These are phyloP conservation scores for Siderastrea radians DNA, from an alignment of 92 coral and sea anemone species.

Conservation along the genomic window DNA sequence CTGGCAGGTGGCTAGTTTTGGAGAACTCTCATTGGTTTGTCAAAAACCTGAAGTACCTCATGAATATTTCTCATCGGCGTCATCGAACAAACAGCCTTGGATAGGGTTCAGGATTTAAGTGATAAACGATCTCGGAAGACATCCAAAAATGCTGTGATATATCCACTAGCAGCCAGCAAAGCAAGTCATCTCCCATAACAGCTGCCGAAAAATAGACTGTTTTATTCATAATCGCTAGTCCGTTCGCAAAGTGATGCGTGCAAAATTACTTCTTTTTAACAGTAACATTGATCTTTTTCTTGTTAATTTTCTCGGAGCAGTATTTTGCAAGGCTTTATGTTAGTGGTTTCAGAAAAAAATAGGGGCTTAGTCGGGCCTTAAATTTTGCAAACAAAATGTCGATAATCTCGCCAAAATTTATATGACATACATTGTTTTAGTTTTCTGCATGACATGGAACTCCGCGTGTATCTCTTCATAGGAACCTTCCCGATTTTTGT, in stretches of 20 bases:
- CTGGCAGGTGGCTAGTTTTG: slow-evolving; percentile 39
- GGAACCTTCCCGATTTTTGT: no score
- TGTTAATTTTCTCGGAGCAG: no score
- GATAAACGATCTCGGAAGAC: background rate
- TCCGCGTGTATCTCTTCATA: no score
- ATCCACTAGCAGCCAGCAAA: background rate
- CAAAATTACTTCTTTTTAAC: no score
- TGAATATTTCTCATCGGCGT: slow-evolving; percentile 27
- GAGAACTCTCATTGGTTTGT: slow-evolving; percentile 10
- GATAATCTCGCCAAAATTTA: no score
- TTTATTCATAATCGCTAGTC: background rate
- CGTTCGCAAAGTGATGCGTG: background rate
- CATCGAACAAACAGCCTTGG: slow-evolving; percentile 20
- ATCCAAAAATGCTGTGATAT: background rate
- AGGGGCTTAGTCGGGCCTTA: no score
- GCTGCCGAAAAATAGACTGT: background rate
- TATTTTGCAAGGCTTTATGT: no score
- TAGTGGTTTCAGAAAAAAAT: no score
- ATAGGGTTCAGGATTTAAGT: slow-evolving; percentile 2
- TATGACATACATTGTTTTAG: no score
- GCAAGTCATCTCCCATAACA: background rate
- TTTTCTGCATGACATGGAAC: no score
- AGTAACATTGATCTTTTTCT: no score
- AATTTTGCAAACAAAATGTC: no score
- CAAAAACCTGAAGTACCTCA: background rate